Evolutionary conservation across 2,113 vertebrate species (phyloP), one percentile per base, ranked within the genome.

Genomic region (Seriola quinqueradiata): DNA sequence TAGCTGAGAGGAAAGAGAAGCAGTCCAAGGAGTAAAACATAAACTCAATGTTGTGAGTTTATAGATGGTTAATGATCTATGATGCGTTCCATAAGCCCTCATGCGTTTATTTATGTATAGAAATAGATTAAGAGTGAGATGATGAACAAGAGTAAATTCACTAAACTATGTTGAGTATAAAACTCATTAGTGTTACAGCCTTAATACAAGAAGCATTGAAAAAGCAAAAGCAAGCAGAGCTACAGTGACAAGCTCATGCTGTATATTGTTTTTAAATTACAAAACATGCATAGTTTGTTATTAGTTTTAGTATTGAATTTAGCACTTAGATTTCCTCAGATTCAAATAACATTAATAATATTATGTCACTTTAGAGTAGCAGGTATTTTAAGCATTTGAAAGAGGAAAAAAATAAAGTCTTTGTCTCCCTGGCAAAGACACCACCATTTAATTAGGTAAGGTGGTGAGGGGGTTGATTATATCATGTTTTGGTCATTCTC

Each of bases 401-500:
- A 42, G 36, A 10, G 34, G 32, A 16, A 23, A 19, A 32, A 59
- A 28, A 28, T 76, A 16, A 65, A 36, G 67, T 23, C 14, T 70
- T 84, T 67, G 32, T 75, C 48, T 13, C n/a, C 68, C 58, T 71
- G 40, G 75, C 34, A 75, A 78, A 70, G 55, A 80, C 81, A 77
- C 40, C 36, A 11, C 32, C 2, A 5, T 83, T 83, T 85, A 80
- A 88, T 84, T 82, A 83, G 80, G 12, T 67, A 32, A 63, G 40
- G 84, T 38, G 17, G 36, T n/a, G 38, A 78, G 76, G 75, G 75
- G 85, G 75, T 73, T 76, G 71, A 86, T 86, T 84, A 81, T 54
- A 81, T 87, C 71, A 82, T 44, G 65, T 85, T 90, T 85, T 70
- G 76, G 73, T 81, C 74, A 82, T 85, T 83, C 65, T 81, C 77